Evolutionary conservation across 2,113 vertebrate species (phyloP).

Genomic region (Hirundichthys speculiger): DNA sequence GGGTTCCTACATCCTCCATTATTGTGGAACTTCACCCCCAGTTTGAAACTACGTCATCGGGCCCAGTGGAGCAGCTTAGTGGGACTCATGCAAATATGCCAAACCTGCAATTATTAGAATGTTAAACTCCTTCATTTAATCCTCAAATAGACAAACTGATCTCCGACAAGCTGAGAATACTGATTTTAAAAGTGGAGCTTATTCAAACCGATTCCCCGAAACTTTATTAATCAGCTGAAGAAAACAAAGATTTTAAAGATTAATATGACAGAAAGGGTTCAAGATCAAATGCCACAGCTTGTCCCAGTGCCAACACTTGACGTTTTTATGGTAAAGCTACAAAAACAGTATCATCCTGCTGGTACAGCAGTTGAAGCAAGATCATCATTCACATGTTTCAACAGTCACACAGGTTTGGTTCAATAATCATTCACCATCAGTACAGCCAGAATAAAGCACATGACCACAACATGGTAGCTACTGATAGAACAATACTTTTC

Average conservation of each 20-base stretch:
- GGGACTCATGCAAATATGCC: conserved; percentile 13
- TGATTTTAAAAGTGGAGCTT: too few species aligned
- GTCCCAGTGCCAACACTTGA: too few species aligned
- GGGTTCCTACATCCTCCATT: conserved; percentile 14
- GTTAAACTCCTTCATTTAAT: not conserved
- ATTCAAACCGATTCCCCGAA: too few species aligned
- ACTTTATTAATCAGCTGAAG: not conserved
- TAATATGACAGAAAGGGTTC: too few species aligned
- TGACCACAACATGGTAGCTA: too few species aligned
- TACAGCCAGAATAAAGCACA: not conserved
- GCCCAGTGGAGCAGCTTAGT: conserved; percentile 30
- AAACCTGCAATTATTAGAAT: too few species aligned
- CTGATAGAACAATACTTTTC: not conserved
- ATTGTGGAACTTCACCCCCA: conserved; percentile 55
- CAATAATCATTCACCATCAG: too few species aligned
- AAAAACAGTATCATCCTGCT: too few species aligned
- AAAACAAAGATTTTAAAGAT: not conserved
- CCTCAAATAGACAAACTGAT: not conserved
- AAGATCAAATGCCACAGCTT: not conserved
- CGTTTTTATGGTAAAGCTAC: too few species aligned
- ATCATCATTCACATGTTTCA: too few species aligned
- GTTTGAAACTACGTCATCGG: conserved; percentile 56
- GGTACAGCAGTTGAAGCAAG: too few species aligned
- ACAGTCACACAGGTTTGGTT: too few species aligned
- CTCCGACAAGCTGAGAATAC: not conserved